These are phyloP conservation scores for Trichogramma evanescens DNA, from an alignment of 2,888 invertebrate genomes.

Conservation along the genomic window DNA sequence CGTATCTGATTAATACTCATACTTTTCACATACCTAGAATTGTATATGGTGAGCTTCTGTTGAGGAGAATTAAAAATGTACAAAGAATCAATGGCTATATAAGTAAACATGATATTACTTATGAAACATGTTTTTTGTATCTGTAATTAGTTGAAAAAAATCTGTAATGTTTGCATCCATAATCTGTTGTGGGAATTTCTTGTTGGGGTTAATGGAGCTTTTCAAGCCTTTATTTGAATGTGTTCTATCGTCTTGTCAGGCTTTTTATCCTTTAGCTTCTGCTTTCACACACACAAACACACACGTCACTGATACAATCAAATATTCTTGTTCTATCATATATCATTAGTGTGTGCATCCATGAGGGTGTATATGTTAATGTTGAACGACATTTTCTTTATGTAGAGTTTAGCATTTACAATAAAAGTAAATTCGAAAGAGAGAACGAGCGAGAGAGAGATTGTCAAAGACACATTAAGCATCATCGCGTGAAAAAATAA, in stretches of 20 bases:
- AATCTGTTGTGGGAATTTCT: constrained; percentile 14
- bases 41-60: too few relatives aligned
- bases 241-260: constrained; percentile 26
- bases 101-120: too few relatives aligned
- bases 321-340: background rate
- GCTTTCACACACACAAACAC: constrained; percentile 24
- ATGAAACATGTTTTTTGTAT: background rate
- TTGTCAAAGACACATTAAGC: too few relatives aligned
- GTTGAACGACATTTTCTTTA: background rate
- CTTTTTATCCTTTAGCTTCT: constrained; percentile 25
- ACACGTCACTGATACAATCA: constrained; percentile 17
- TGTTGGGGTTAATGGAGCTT: constrained; percentile 23
- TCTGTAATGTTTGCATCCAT: constrained; percentile 16
- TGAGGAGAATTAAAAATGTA: too few relatives aligned
- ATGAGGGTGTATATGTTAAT: background rate
- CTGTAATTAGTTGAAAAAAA: background rate
- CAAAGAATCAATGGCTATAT: too few relatives aligned
- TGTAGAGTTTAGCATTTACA: background rate
- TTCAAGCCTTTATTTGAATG: constrained; percentile 21
- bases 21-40: too few relatives aligned
- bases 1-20: too few relatives aligned
- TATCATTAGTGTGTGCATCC: background rate
- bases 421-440: too few relatives aligned
- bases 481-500: background rate
- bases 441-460: too few relatives aligned